phyloP scores from a whole-genome alignment of 2,797 vertebrate genomes.

The Sebastes variabilis region DNA sequence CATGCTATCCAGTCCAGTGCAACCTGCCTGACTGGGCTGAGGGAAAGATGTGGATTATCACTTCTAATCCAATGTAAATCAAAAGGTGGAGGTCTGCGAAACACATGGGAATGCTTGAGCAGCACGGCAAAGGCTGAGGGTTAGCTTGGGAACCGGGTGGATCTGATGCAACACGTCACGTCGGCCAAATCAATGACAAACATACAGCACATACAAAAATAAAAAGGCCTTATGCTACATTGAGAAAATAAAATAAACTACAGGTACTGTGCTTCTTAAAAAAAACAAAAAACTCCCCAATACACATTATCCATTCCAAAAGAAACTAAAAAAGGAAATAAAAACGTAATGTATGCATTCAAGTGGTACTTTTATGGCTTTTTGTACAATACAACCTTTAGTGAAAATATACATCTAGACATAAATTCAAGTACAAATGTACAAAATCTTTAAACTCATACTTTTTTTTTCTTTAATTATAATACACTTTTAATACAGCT shows the following conservation, averaged over 20 bases:
- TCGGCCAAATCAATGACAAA: slow-evolving; percentile 67
- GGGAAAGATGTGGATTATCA: slow-evolving; percentile 16
- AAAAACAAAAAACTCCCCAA: slow-evolving; percentile 70
- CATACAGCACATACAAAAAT: slow-evolving; percentile 66
- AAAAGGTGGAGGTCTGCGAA: slow-evolving; percentile 16
- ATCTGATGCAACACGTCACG: slow-evolving; percentile 54
- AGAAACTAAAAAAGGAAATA: slow-evolving; percentile 65
- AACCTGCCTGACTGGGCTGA: slow-evolving; percentile 6
- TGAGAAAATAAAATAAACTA: slow-evolving; percentile 72
- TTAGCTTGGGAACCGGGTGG: slow-evolving; percentile 33
- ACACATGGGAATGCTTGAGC: slow-evolving; percentile 24
- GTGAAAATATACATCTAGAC: slow-evolving; percentile 93
- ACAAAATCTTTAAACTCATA: slow-evolving; percentile 92
- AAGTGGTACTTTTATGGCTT: slow-evolving; percentile 89
- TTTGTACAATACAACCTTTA: slow-evolving; percentile 92
- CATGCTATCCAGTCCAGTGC: slow-evolving; percentile 6
- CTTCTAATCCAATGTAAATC: neutral
- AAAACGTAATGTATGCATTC: slow-evolving; percentile 87
- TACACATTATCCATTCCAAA: slow-evolving; percentile 81
- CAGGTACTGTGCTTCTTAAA: slow-evolving; percentile 83
- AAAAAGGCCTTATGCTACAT: slow-evolving; percentile 78
- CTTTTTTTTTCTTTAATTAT: slow-evolving; percentile 87
- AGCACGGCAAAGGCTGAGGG: slow-evolving; percentile 40
- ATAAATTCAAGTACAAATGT: slow-evolving; percentile 95
- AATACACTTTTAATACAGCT: slow-evolving; percentile 91